Percentiles rank a stretch among this genome's conserved stretches.
Conservation (phyloP, 2,113 vertebrate species). For the Hypocryptadius cinnamomeus region DNA sequence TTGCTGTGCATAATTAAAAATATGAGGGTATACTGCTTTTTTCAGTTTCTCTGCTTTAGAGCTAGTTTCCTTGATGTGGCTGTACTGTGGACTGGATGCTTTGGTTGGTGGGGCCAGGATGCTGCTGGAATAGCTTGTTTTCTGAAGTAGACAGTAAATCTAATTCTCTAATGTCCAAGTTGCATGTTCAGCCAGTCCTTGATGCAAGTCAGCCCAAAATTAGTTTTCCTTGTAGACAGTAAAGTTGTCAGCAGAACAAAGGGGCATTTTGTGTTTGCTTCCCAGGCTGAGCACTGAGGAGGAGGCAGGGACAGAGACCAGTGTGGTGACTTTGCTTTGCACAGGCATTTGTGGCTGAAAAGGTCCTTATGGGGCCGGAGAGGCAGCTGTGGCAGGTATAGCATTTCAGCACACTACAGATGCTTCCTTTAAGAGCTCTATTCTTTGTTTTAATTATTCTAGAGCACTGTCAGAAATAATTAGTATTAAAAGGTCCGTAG, state of each 20-base stretch:
- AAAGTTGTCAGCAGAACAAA: background rate
- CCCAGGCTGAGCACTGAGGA: background rate
- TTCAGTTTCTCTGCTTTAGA: background rate
- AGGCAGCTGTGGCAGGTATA: background rate
- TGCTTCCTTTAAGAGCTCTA: background rate
- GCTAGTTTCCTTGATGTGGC: background rate
- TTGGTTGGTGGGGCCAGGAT: background rate
- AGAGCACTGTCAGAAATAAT: background rate
- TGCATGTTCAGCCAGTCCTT: background rate
- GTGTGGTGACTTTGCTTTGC: background rate
- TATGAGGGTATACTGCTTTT: background rate
- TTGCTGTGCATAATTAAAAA: conserved; percentile 1
- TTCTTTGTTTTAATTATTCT: background rate
- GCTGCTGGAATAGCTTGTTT: background rate
- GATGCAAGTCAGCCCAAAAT: rapidly evolving
- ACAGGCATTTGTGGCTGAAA: background rate
- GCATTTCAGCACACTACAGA: background rate
- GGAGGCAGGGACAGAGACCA: background rate
- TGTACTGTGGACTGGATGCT: background rate
- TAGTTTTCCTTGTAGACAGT: background rate
- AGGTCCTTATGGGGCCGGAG: background rate
- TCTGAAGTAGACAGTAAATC: background rate
- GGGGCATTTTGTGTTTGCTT: rapidly evolving
- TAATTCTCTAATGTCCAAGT: background rate
- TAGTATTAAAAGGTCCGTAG: background rate